Evolutionary conservation across 2,797 vertebrate species (phyloP).

Genomic region (Pyrocephalus nanus): DNA sequence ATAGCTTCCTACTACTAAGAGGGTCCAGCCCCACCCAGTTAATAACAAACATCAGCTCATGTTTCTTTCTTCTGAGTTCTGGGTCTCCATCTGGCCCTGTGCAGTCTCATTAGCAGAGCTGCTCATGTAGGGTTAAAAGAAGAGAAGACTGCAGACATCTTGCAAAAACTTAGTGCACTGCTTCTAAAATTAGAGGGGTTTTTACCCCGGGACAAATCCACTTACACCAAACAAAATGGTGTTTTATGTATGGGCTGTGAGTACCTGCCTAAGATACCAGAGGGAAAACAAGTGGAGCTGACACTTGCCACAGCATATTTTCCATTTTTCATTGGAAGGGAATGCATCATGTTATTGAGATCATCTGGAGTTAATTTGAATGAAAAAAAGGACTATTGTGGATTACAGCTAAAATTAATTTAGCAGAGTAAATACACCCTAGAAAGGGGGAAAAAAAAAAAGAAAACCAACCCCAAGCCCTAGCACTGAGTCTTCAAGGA

Average conservation of each 20-base stretch:
- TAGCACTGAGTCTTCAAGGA: not conserved
- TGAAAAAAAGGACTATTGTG: not conserved
- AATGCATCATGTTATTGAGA: not conserved
- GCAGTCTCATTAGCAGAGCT: not conserved
- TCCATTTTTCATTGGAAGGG: not conserved
- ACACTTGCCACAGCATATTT: not conserved
- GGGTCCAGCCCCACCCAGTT: not conserved
- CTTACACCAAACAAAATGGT: not conserved
- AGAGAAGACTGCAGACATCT: not conserved
- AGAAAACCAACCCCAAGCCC: not conserved
- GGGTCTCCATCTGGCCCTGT: not conserved
- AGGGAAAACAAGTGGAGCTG: not conserved
- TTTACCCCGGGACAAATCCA: not conserved
- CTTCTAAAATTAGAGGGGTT: not conserved
- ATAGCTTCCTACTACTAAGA: not conserved
- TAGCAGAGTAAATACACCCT: not conserved
- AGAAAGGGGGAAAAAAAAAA: not conserved
- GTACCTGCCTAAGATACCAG: not conserved
- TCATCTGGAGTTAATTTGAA: not conserved
- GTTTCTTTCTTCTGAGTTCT: not conserved
- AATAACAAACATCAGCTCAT: not conserved
- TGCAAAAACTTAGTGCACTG: not conserved
- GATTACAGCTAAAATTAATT: not conserved
- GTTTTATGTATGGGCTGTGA: not conserved
- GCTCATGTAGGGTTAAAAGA: not conserved